A percentile compares a stretch with the other conserved stretches of the same genome.
phyloP scores from a whole-genome alignment of 1,140 invertebrate genomes.

The Sitobion miscanthi region DNA sequence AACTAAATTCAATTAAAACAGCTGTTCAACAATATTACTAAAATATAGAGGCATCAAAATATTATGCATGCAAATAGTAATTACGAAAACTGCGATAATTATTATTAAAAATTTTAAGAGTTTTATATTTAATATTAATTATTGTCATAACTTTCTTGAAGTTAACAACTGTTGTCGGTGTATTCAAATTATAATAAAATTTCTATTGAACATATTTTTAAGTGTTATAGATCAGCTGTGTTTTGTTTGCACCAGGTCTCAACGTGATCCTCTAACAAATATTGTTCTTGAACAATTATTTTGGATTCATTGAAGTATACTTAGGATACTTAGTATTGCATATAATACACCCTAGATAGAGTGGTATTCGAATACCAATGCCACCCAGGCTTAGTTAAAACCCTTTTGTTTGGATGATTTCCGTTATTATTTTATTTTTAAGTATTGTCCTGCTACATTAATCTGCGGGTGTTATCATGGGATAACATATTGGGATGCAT shows the following conservation, averaged over 20 bases:
- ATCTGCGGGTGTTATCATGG: background rate
- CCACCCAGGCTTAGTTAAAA: background rate
- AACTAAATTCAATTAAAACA: background rate
- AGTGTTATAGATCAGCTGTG: background rate
- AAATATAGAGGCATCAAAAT: no score
- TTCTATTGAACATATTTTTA: background rate
- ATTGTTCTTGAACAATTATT: slow-evolving; percentile 22
- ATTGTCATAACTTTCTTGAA: background rate
- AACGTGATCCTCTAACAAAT: background rate
- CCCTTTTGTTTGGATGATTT: background rate
- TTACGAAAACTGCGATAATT: background rate
- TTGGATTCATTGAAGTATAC: background rate
- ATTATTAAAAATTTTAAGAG: background rate
- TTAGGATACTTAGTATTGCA: background rate
- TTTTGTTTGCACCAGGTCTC: slow-evolving; percentile 5
- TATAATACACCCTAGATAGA: background rate
- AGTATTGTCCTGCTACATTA: background rate
- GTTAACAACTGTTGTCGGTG: background rate
- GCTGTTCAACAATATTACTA: background rate
- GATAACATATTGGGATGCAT: no score
- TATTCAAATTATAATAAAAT: background rate
- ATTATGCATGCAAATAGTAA: no score
- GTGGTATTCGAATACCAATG: background rate
- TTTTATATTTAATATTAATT: background rate
- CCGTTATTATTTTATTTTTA: slow-evolving; percentile 8